phyloP scores from a whole-genome alignment of 2,888 invertebrate species.

The Sesia bembeciformis region DNA sequence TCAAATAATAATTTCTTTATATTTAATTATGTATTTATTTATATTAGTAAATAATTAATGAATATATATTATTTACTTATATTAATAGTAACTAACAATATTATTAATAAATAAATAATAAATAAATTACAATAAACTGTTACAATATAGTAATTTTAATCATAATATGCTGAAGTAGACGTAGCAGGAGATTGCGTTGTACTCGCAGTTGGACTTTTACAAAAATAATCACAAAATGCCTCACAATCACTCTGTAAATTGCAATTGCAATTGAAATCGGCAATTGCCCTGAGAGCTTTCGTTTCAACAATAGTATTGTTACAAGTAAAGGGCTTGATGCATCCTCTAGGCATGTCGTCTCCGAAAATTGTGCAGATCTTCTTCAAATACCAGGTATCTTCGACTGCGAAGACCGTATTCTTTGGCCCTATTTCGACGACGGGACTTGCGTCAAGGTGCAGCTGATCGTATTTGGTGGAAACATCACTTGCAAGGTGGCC shows the following conservation, averaged over 20 bases:
- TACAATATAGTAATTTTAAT: too few species aligned
- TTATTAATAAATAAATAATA: too few species aligned
- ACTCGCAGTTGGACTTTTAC: too few species aligned
- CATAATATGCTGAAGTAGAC: too few species aligned
- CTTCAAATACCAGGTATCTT: constrained; percentile 28
- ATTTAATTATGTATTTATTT: too few species aligned
- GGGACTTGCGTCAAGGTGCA: constrained; percentile 20
- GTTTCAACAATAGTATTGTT: constrained; percentile 10
- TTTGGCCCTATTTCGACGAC: constrained; percentile 21
- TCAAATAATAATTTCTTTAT: too few species aligned
- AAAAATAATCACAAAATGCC: too few species aligned
- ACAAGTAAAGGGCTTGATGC: constrained; percentile 23
- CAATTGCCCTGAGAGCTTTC: neutral
- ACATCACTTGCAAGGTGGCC: constrained; percentile 17
- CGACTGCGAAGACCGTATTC: constrained; percentile 25
- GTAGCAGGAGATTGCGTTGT: too few species aligned
- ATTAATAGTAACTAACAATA: too few species aligned
- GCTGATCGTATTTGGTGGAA: constrained; percentile 14
- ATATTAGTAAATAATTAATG: too few species aligned
- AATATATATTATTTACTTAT: too few species aligned
- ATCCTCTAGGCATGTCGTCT: constrained; percentile 29
- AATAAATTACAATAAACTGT: too few species aligned
- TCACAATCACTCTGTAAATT: neutral
- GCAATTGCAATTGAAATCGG: constrained; percentile 1
- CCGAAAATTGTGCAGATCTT: constrained; percentile 41